Evolutionary conservation across 2,113 vertebrate genomes (phyloP).

Genomic region (Saccopteryx leptura): DNA sequence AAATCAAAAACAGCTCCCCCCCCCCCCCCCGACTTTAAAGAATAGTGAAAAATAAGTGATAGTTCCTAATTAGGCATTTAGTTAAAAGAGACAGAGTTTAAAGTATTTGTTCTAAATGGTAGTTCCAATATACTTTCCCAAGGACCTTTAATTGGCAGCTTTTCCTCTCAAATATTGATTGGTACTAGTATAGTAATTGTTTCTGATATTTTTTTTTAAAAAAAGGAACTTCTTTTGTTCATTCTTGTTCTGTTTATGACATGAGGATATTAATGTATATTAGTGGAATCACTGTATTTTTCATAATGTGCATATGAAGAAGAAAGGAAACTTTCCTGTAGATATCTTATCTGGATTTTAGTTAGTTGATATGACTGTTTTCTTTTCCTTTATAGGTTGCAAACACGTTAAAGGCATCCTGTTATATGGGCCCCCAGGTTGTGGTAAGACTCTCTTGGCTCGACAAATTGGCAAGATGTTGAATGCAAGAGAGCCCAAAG

Average conservation of each 20-base stretch:
- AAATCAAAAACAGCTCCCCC: neutral
- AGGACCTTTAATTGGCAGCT: constrained; percentile 55
- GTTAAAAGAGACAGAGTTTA: constrained; percentile 44
- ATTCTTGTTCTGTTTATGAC: constrained; percentile 19
- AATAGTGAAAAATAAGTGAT: constrained; percentile 61
- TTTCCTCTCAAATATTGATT: neutral
- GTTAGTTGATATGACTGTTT: neutral
- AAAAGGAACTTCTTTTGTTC: constrained; percentile 22
- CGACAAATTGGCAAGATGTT: constrained; percentile 99
- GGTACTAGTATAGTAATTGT: neutral
- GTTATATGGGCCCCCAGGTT: constrained; percentile 97
- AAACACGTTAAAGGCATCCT: constrained; percentile 99
- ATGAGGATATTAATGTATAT: neutral
- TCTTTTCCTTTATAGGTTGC: constrained; percentile 91
- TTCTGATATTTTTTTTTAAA: constrained; percentile 38
- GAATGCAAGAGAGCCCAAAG: constrained; percentile 97
- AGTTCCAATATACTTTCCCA: constrained; percentile 13
- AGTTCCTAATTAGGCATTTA: constrained; percentile 60
- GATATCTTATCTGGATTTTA: constrained; percentile 7
- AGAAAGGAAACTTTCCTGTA: constrained; percentile 45
- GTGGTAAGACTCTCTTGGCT: constrained; percentile 98
- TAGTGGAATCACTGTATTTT: neutral
- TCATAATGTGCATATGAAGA: constrained; percentile 41
- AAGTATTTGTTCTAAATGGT: constrained; percentile 61
- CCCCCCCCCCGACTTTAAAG: neutral